Evolutionary conservation across 2,888 invertebrate genomes (phyloP).

Genomic region (Mellilla xanthometata): DNA sequence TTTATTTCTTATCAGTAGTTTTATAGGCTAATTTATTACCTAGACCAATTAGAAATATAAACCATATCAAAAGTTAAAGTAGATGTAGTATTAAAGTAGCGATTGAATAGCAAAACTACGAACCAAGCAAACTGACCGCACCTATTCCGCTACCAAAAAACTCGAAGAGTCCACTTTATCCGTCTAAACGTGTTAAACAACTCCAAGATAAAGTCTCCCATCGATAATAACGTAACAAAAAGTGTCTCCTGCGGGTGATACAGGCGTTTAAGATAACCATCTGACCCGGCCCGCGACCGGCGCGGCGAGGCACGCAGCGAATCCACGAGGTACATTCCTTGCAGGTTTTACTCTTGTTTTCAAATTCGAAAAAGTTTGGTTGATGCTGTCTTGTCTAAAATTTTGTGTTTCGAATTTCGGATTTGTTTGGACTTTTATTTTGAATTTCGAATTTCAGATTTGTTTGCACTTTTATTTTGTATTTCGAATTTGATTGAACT

Average conservation of each 20-base stretch:
- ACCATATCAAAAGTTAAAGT: too few relatives aligned
- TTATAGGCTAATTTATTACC: too few relatives aligned
- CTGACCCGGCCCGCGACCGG: conserved; percentile 70
- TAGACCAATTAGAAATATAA: too few relatives aligned
- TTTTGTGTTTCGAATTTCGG: neutral
- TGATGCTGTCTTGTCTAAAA: conserved; percentile 5
- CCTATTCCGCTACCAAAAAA: neutral
- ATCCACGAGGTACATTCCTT: conserved; percentile 73
- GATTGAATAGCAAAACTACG: too few relatives aligned
- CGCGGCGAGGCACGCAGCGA: conserved; percentile 67
- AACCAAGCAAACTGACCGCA: too few relatives aligned
- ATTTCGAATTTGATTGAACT: too few relatives aligned
- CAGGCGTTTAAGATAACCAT: conserved; percentile 81
- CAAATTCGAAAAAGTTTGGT: too few relatives aligned
- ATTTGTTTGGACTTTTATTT: too few relatives aligned
- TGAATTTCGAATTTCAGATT: too few relatives aligned
- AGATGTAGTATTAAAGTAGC: too few relatives aligned
- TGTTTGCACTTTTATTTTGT: too few relatives aligned
- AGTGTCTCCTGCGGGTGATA: conserved; percentile 79
- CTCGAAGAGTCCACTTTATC: conserved; percentile 10
- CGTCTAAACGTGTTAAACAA: conserved; percentile 47
- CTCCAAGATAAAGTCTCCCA: conserved; percentile 58
- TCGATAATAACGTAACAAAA: conserved; percentile 75
- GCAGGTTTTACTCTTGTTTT: conserved; percentile 63
- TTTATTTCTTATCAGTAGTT: too few relatives aligned